Base-by-base conservation (phyloP, 2,797 vertebrate species). In the Arnoldichthys spilopterus region DNA sequence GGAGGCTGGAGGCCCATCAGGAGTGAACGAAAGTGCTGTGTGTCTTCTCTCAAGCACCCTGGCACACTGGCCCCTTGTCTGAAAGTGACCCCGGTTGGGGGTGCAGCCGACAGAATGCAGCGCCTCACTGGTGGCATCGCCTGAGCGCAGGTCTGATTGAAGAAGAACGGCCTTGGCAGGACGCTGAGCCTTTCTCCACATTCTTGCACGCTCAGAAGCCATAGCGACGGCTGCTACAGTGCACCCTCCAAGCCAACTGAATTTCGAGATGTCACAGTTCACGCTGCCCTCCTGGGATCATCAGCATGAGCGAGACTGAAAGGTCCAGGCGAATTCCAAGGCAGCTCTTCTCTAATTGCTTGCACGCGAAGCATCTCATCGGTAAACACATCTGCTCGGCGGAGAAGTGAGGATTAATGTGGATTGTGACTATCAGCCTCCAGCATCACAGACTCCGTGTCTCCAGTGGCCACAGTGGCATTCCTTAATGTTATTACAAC, bases 51-150 rank as follows among this genome's bases (percentile, higher is more conserved):
- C 66, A 53, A 59, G 62, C 68, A 74, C 72, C 76, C 61, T 32
- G n/a, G 54, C 69, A 86, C 79, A 86, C 79, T 83, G 69, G 69
- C 70, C 67, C 68, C 80, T 85, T 86, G 82, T 80, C 82, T 47
- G 20, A 40, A 78, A 75, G 71, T 75, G 58, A 83, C 74, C 81
- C 75, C 58, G 62, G 73, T 71, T 73, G 63, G 79, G 80, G 78
- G 73, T 77, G 58, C 82, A 81, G 47, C 72, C 58, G 71, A 71
- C 64, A 78, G 58, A 82, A 61, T 26, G 49, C 24, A 45, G 81
- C 5, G 37, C 40, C 72, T 79, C 77, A 63, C 61, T 74, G 75
- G 67, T 64, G 68, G 32, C 69, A 78, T 78, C 63, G 67, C 61
- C 51, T 66, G n/a, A n/a, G n/a, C n/a, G n/a, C n/a, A n/a, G n/a